Evolutionary conservation across 2,888 invertebrate species (phyloP), one percentile per base, ranked within the genome.

Genomic region (Drosophila colorata): DNA sequence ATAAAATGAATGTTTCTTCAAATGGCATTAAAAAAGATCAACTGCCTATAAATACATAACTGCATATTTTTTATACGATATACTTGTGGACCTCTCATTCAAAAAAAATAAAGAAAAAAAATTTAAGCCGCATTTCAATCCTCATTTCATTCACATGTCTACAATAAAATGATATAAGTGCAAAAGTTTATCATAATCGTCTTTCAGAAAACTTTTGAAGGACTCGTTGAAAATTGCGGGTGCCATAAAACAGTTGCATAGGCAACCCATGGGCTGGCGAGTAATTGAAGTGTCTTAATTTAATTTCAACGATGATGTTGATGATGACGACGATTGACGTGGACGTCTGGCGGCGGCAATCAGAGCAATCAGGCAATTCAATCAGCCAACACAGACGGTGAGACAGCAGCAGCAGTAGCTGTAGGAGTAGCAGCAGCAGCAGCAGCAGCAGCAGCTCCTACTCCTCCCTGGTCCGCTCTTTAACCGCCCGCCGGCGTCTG

Each of bases 351-450:
- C 70, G 71, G 77, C 78, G 69, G 78, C 82, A 85, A 83, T 83
- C 84, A 81, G 80, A 75, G 82, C 80, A 84, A 83, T 83, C 83
- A 80, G 80, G 82, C 80, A 80, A 85, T 83, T 83, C 82, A 82
- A 85, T 83, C 85, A 85, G 70, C 69, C 72, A 74, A 57, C 71
- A 43, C 71, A 63, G 70, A 74, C 65, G 55, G 43, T 56, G 25
- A 44, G 52, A 60, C 43, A 52, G 63, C 63, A 55, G 51, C 28
- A 18, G n/a, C 9, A 25, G n/a, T 13, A 38, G 7, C 5, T 13
- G 4, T 20, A 5, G 28, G 9, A 28, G 7, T 7, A 25, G 25
- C 23, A 23, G 16, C 47, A 48, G 8, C 25, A 40, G 18, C 31
- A 9, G 14, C 18, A n/a, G n/a, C 35, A 18, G 44, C 23, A 5